Evolutionary conservation across 2,888 invertebrate species (phyloP).

Genomic region (Agrochola circellaris): DNA sequence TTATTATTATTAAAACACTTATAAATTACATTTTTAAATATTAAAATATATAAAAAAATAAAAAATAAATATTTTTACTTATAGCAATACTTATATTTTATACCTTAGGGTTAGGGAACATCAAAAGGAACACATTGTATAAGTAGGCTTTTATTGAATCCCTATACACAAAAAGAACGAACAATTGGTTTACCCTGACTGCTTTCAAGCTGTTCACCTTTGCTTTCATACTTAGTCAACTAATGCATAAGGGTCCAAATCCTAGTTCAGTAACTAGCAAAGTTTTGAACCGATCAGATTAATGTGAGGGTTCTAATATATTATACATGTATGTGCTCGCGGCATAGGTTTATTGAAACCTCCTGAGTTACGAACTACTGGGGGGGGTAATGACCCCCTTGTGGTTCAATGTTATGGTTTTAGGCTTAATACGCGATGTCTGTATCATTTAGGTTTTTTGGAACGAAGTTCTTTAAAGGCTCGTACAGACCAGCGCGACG

Average conservation of each 20-base stretch:
- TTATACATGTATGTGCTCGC: slow-evolving; percentile 51
- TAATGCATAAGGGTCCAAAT: slow-evolving; percentile 43
- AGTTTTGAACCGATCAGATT: slow-evolving; percentile 57
- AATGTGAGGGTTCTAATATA: slow-evolving; percentile 60
- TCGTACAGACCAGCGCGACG: too few relatives aligned
- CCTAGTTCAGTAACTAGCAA: slow-evolving; percentile 44
- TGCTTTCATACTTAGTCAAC: slow-evolving; percentile 11
- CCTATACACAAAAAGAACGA: too few relatives aligned
- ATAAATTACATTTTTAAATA: too few relatives aligned
- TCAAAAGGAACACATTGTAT: too few relatives aligned
- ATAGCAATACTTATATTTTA: too few relatives aligned
- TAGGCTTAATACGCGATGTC: background rate
- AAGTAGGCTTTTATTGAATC: too few relatives aligned
- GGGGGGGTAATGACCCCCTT: slow-evolving; percentile 42
- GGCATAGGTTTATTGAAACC: slow-evolving; percentile 63
- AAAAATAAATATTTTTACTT: too few relatives aligned
- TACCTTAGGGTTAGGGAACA: too few relatives aligned
- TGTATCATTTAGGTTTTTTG: background rate
- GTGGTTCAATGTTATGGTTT: slow-evolving; percentile 41
- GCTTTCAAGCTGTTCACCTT: background rate
- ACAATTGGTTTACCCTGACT: too few relatives aligned
- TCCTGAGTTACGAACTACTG: slow-evolving; percentile 51
- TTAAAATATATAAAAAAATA: too few relatives aligned
- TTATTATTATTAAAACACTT: too few relatives aligned
- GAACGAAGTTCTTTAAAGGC: too few relatives aligned